Conservation (phyloP, 2,888 invertebrate genomes). For the Mesorhabditis spiculigera region DNA sequence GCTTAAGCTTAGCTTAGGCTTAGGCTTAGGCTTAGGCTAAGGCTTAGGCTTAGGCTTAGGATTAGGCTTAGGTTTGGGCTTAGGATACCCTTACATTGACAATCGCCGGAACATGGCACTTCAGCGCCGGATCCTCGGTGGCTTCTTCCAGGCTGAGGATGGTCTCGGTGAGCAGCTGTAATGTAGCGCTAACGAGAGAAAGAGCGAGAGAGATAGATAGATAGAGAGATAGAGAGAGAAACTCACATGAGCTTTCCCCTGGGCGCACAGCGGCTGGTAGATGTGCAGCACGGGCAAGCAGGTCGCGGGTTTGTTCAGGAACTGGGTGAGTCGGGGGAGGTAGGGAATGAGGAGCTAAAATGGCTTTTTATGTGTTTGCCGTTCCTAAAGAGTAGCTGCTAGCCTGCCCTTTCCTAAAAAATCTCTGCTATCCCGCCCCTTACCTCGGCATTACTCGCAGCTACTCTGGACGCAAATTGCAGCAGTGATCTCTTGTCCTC, state of each 20-base stretch:
- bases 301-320: constrained; percentile 69
- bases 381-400: background rate
- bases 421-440: constrained; percentile 30
- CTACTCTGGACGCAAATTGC: constrained; percentile 77
- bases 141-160: constrained; percentile 10
- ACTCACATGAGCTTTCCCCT: constrained; percentile 12
- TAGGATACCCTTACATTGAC: constrained; percentile 9
- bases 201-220: no score
- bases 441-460: constrained; percentile 75
- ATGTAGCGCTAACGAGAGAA: background rate
- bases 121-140: constrained; percentile 9
- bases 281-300: constrained; percentile 72
- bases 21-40: no score
- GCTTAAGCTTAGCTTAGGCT: background rate
- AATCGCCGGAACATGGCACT: constrained; percentile 11
- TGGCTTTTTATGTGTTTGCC: background rate
- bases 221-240: no score
- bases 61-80: background rate
- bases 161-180: background rate
- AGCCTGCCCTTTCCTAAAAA: background rate
- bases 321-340: constrained; percentile 77
- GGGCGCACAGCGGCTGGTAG: constrained; percentile 66
- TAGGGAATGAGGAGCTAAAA: constrained; percentile 70
- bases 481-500: constrained; percentile 81
- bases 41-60: no score